Evolutionary conservation across 2,113 vertebrate species (phyloP).

Genomic region (Octodon degus): DNA sequence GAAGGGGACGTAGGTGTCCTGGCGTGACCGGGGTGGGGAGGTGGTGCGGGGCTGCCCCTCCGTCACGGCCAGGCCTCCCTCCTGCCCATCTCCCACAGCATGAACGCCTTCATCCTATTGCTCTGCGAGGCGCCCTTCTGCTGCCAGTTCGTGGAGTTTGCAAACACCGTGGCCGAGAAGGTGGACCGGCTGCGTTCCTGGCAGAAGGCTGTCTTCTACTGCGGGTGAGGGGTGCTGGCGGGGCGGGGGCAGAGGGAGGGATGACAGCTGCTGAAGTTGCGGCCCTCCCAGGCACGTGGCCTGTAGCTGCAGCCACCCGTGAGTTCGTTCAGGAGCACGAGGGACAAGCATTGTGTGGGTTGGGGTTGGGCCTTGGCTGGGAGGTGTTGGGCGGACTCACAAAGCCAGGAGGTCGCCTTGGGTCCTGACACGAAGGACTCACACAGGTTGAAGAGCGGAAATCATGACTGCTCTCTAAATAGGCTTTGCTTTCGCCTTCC

Average conservation of each 20-base stretch:
- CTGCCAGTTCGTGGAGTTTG: constrained; percentile 98
- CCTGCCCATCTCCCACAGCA: constrained; percentile 71
- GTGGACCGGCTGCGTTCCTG: constrained; percentile 93
- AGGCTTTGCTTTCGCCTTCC: accelerated
- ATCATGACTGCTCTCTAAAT: accelerated
- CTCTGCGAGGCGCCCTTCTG: constrained; percentile 98
- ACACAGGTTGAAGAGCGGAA: background rate
- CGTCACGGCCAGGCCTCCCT: background rate
- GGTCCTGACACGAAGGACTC: accelerated
- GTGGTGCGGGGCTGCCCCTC: background rate
- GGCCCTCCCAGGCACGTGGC: accelerated
- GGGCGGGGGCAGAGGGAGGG: background rate
- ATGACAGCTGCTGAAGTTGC: accelerated
- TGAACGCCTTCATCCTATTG: constrained; percentile 94
- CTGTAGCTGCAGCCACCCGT: accelerated
- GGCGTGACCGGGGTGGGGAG: too few relatives aligned
- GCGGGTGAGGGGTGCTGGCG: constrained; percentile 89
- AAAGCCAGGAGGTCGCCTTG: accelerated
- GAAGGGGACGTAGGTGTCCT: background rate
- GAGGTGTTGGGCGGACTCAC: background rate
- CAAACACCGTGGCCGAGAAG: constrained; percentile 89
- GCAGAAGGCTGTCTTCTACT: constrained; percentile 98
- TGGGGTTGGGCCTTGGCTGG: accelerated
- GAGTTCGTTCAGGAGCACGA: accelerated
- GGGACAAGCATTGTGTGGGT: accelerated